A percentile compares a stretch with the other conserved stretches of the same genome.
These are phyloP conservation scores for Abrostola tripartita DNA, from an alignment of 2,888 invertebrate species.

Conservation along the genomic window DNA sequence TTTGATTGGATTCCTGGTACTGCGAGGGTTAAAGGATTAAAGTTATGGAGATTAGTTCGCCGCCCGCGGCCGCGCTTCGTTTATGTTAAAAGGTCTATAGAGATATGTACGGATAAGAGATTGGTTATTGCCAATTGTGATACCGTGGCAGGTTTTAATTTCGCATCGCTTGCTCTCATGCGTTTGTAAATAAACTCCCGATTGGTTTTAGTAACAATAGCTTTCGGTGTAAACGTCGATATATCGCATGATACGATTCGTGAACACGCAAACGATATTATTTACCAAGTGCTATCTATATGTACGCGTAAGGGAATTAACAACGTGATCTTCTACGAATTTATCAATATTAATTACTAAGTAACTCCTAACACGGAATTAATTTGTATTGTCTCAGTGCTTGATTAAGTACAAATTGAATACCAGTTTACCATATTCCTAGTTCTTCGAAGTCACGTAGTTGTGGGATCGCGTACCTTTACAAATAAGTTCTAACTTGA, in stretches of 20 bases:
- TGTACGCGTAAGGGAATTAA: slow-evolving; percentile 23
- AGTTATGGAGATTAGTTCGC: slow-evolving; percentile 88
- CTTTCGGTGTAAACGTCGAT: slow-evolving; percentile 40
- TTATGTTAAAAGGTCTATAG: slow-evolving; percentile 87
- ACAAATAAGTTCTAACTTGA: neutral
- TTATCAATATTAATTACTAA: slow-evolving; percentile 51
- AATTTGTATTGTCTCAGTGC: slow-evolving; percentile 39
- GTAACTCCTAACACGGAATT: slow-evolving; percentile 45
- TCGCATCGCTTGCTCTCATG: slow-evolving; percentile 63
- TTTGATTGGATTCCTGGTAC: slow-evolving; percentile 88
- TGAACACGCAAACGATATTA: slow-evolving; percentile 52
- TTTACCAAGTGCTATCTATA: slow-evolving; percentile 45
- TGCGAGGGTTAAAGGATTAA: slow-evolving; percentile 88
- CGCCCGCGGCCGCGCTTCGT: slow-evolving; percentile 86
- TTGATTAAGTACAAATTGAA: neutral
- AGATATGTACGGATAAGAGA: slow-evolving; percentile 87
- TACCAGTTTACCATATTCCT: slow-evolving; percentile 25
- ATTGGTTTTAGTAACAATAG: slow-evolving; percentile 69
- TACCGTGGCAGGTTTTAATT: slow-evolving; percentile 84
- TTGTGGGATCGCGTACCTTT: neutral
- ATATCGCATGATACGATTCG: slow-evolving; percentile 43
- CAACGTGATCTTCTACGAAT: slow-evolving; percentile 23
- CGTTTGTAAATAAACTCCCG: slow-evolving; percentile 67
- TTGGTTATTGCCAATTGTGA: slow-evolving; percentile 88
- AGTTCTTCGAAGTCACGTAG: slow-evolving; percentile 22